Conservation (phyloP, 2,113 vertebrate species). For the Psephotus haematonotus region DNA sequence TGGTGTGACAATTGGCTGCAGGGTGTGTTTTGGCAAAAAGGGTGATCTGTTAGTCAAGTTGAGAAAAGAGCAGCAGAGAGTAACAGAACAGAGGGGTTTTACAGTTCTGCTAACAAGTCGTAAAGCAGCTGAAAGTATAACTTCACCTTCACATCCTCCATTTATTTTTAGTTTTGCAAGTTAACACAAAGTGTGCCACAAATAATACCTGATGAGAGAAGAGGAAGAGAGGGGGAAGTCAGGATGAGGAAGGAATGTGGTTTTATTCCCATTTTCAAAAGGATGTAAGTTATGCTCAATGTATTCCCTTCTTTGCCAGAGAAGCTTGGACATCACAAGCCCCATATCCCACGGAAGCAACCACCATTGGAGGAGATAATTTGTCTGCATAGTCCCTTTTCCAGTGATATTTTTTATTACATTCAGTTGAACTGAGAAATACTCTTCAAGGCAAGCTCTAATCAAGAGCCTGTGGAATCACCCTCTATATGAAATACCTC, state of each 20-base stretch:
- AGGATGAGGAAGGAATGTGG: not conserved
- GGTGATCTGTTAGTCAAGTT: not conserved
- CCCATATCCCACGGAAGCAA: not conserved
- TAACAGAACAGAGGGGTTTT: not conserved
- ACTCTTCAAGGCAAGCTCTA: not conserved
- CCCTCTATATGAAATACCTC: not conserved
- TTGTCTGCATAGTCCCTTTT: not conserved
- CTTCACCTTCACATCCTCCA: not conserved
- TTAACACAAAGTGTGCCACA: not conserved
- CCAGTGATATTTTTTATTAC: not conserved
- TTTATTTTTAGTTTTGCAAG: not conserved
- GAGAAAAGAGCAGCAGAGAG: conserved; percentile 1
- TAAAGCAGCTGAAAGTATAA: not conserved
- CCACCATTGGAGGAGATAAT: not conserved
- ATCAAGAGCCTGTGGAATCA: not conserved
- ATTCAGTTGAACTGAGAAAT: not conserved
- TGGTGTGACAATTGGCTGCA: conserved; percentile 17
- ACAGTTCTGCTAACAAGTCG: not conserved
- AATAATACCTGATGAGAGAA: not conserved
- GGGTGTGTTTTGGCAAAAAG: conserved; percentile 27
- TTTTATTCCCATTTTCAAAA: not conserved
- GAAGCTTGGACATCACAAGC: not conserved
- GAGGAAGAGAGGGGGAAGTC: not conserved
- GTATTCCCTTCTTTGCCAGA: not conserved
- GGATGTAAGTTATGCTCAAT: not conserved